Evolutionary conservation across 2,797 vertebrate species (phyloP), one percentile per base, ranked within the genome.

Genomic region (Cynopterus sphinx): DNA sequence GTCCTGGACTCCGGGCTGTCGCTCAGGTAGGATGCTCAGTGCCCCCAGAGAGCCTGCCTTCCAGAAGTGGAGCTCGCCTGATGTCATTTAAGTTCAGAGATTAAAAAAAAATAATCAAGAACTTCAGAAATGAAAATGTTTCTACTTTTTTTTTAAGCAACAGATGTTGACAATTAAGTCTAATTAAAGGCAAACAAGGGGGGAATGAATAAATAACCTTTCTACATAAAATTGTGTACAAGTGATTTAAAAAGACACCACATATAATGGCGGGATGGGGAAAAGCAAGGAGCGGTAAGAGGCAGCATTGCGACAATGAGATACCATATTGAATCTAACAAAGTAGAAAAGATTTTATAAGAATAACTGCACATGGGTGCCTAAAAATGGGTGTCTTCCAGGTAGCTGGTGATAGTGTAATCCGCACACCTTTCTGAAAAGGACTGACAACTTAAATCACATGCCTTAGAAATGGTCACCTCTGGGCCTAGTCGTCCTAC

Each of bases 1-100:
- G 26, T 26, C 5, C 22, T 0, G 63, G 26, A 15, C 33, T 5
- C n/a, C 3, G 1, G 8, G 1, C 26, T 24, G 28, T 19, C 1
- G 17, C 75, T 55, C 6, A 7, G 8, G 11, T 8, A 1, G 74
- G 4, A 13, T 17, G 36, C 49, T 53, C 33, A 0, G 68, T 13
- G 31, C 24, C 33, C 33, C 43, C 67, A 1, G 13, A 0, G 33
- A 10, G 41, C 1, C 39, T 15, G 41, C 43, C 9, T 36, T 24
- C 5, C 43, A 46, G 26, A 93, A 26, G 55, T 5, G 36, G 28
- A 75, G 4, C 19, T 17, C 12, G 2, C 7, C 19, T 19, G 22
- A 3, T 13, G 33, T 17, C 4, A 11, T 16, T 55, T 88, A 87
- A 59, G 53, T 71, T 21, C 26, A 75, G n/a, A 24, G 24, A 19